These are phyloP conservation scores for Hippocampus zosterae DNA, from an alignment of 2,113 vertebrate species.

Conservation along the genomic window DNA sequence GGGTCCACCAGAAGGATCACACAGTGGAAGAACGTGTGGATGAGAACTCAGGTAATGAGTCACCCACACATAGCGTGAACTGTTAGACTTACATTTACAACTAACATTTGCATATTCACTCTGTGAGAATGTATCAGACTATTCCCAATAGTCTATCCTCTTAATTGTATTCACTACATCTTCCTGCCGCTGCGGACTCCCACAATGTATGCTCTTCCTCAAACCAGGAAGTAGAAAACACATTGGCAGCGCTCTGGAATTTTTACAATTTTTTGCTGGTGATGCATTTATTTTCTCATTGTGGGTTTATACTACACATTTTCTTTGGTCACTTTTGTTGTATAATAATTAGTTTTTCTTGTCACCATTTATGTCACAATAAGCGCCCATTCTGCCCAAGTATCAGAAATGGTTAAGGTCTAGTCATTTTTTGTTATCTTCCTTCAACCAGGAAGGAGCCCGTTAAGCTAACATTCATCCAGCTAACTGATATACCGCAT, in stretches of 20 bases:
- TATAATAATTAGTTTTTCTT: too few relatives aligned
- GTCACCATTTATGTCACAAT: too few relatives aligned
- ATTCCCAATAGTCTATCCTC: background rate
- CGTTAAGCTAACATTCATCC: background rate
- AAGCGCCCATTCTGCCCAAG: too few relatives aligned
- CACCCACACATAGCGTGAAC: background rate
- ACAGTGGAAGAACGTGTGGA: slow-evolving; percentile 89
- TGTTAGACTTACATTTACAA: background rate
- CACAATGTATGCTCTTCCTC: too few relatives aligned
- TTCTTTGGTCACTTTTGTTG: too few relatives aligned
- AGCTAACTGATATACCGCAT: background rate
- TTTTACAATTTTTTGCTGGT: too few relatives aligned
- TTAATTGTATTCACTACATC: too few relatives aligned
- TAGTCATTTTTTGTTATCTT: background rate
- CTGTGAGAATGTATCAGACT: background rate
- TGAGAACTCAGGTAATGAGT: slow-evolving; percentile 86
- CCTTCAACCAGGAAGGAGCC: background rate
- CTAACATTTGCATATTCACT: background rate
- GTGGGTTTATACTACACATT: too few relatives aligned
- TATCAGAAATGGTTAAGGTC: background rate
- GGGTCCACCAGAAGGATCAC: slow-evolving; percentile 97
- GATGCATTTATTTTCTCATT: too few relatives aligned
- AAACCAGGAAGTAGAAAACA: too few relatives aligned
- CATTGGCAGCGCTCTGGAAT: too few relatives aligned
- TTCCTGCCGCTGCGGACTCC: too few relatives aligned